Evolutionary conservation across 1,140 invertebrate genomes (phyloP).

Genomic region (Zaprionus kolodkinae): DNA sequence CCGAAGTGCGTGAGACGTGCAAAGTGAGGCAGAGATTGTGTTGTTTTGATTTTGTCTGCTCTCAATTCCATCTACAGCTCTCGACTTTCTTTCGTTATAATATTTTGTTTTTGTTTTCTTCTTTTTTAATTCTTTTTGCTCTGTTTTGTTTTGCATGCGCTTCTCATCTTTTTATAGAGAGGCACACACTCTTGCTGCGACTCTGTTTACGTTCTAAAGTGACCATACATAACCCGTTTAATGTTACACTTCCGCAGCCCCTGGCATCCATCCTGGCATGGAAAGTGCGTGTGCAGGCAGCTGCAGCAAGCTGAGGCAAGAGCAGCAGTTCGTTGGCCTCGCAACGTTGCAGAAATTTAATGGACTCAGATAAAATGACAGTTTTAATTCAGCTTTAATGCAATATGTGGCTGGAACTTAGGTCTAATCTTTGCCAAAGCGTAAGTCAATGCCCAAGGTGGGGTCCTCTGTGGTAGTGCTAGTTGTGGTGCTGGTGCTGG

Average conservation of each 20-base stretch:
- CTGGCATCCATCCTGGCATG: conserved; percentile 34
- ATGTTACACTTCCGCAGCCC: conserved; percentile 29
- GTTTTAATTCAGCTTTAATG: conserved; percentile 21
- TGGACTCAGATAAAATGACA: conserved; percentile 23
- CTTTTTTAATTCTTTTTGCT: neutral
- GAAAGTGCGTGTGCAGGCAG: conserved; percentile 23
- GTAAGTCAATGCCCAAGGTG: conserved; percentile 64
- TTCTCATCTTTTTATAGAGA: conserved; percentile 20
- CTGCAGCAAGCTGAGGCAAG: neutral
- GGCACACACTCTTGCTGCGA: conserved; percentile 6
- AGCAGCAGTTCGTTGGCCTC: conserved; percentile 43
- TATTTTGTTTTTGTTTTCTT: conserved; percentile 21
- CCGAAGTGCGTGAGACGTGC: conserved; percentile 73
- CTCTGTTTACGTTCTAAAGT: conserved; percentile 73
- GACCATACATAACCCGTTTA: conserved; percentile 50
- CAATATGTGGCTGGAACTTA: conserved; percentile 21
- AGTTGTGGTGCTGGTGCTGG: conserved; percentile 15
- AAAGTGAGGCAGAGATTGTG: conserved; percentile 32
- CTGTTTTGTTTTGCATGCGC: conserved; percentile 52
- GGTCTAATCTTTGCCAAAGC: conserved; percentile 42
- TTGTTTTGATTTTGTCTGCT: conserved; percentile 55
- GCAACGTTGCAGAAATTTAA: conserved; percentile 12
- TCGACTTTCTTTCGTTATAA: conserved; percentile 70
- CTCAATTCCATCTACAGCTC: conserved; percentile 75
- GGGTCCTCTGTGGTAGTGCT: conserved; percentile 44